Conservation (phyloP, 1,140 invertebrate species). For the Fragariocoptes setiger region DNA sequence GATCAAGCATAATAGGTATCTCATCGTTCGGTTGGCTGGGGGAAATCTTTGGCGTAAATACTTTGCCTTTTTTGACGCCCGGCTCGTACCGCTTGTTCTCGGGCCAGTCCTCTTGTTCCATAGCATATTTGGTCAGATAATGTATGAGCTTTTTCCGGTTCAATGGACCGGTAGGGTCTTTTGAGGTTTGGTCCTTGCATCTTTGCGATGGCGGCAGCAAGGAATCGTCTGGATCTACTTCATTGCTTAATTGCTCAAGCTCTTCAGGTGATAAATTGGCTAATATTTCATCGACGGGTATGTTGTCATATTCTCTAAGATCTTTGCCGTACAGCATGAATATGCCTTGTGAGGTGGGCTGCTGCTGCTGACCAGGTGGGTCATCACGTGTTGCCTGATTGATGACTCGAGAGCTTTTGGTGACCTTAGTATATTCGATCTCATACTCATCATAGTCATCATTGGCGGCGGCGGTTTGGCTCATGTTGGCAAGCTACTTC, state of each 20-base stretch:
- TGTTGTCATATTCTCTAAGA: constrained; percentile 64
- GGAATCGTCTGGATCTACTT: constrained; percentile 95
- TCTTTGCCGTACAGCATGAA: constrained; percentile 61
- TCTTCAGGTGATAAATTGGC: constrained; percentile 74
- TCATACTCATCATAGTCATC: constrained; percentile 10
- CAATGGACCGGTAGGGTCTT: constrained; percentile 69
- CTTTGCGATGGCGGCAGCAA: constrained; percentile 79
- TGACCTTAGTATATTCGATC: constrained; percentile 10
- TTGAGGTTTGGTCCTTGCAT: constrained; percentile 75
- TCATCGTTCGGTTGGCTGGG: constrained; percentile 29
- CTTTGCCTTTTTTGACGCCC: constrained; percentile 53
- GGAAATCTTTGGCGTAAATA: not conserved
- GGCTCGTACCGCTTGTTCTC: constrained; percentile 71
- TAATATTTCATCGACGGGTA: constrained; percentile 84
- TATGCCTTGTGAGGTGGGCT: not conserved
- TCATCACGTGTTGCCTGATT: constrained; percentile 1
- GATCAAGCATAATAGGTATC: constrained; percentile 48
- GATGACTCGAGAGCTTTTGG: not conserved
- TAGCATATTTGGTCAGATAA: constrained; percentile 66
- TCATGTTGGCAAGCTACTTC: no score
- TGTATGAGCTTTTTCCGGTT: constrained; percentile 84
- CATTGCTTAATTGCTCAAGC: constrained; percentile 79
- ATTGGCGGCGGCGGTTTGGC: no score
- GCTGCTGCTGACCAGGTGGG: constrained; percentile 1
- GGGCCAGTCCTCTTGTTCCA: constrained; percentile 85